Evolutionary conservation across 2,888 invertebrate genomes (phyloP), one percentile per base, ranked within the genome.

Genomic region (Leptinotarsa rubiginosa): DNA sequence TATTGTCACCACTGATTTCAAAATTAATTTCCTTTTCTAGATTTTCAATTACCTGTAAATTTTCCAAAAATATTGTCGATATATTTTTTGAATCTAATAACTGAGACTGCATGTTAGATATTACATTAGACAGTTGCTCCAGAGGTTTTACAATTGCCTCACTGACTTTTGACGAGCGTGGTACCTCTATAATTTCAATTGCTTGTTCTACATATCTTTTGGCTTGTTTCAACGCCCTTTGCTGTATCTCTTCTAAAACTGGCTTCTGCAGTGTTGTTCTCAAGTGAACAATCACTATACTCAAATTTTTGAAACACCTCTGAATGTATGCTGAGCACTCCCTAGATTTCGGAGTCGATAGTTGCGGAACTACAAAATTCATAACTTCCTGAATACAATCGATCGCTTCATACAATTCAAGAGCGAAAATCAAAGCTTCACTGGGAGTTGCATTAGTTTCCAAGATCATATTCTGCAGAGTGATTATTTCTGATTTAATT

Each of bases 391-490:
- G 65, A 22, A 83, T 69, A n/a, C 62, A 20, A 41, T 54, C 50
- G 25, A 82, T 18, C 0, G 77, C 71, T 73, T 81, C 79, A 56
- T 79, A 73, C 16, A 83, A 66, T n/a, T 82, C 79, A 7, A 82
- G 67, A 22, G 78, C 47, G 10, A 80, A 77, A 25, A 81, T 62
- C 47, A 82, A 49, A n/a, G 76, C 78, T 69, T 67, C 69, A 41
- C 67, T 76, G 12, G 81, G 69, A 65, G 73, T 69, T 5, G 79
- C 78, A n/a, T 76, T 70, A 18, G 76, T 73, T 71, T 81, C 77
- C 10, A 81, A 49, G 41, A 82, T 78, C 20, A 69, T 71, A 4
- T 31, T 75, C 75, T 81, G 81, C 31, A 81, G 64, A 10, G 65
- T 31, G 54, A 70, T 73, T 41, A 83, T 65, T 67, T 81, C 76